These are phyloP conservation scores for Bellardia bayeri DNA, from an alignment of 2,888 invertebrate genomes.

Conservation along the genomic window DNA sequence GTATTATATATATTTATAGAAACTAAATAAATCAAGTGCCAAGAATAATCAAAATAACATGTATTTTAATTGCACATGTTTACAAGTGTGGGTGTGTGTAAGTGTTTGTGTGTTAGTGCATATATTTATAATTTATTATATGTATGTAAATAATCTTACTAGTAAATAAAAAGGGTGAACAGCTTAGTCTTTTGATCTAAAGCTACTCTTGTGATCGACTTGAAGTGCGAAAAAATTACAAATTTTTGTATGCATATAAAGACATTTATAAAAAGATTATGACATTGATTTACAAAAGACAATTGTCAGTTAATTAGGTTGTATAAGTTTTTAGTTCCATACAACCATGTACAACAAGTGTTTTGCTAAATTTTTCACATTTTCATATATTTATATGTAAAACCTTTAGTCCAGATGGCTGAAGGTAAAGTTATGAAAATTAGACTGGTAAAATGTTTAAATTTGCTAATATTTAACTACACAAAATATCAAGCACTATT, in stretches of 20 bases:
- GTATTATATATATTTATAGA: neutral
- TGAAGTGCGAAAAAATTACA: too few species aligned
- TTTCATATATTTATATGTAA: neutral
- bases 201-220: too few species aligned
- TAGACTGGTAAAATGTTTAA: too few species aligned
- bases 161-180: neutral
- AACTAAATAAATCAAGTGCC: conserved; percentile 11
- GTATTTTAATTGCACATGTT: neutral
- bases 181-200: too few species aligned
- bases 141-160: conserved; percentile 1
- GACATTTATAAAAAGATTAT: neutral
- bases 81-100: neutral
- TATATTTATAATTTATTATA: neutral
- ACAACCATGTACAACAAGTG: neutral
- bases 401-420: neutral
- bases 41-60: conserved; percentile 19
- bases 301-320: conserved; percentile 2
- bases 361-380: neutral
- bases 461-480: too few species aligned
- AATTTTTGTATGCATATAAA: neutral
- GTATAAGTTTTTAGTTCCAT: neutral
- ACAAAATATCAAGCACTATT: too few species aligned
- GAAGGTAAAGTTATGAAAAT: too few species aligned
- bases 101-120: neutral
- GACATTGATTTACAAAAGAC: conserved; percentile 16